Evolutionary conservation across 2,113 vertebrate species (phyloP).

Genomic region (Gambusia affinis): DNA sequence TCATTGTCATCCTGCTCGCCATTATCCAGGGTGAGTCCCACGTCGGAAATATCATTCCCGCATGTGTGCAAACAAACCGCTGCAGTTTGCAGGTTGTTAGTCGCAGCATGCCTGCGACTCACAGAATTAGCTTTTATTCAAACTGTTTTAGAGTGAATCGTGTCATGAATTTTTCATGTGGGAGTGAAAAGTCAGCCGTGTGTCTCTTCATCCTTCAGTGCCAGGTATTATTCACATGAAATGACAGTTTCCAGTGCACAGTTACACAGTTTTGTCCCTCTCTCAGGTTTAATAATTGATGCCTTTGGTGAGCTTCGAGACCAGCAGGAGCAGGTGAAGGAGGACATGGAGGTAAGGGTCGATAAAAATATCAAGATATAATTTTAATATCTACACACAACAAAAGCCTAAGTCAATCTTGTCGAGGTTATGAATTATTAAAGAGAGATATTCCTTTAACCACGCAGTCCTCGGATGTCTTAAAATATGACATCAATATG

Average conservation of each 20-base stretch:
- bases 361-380: background rate
- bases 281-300: conserved; percentile 75
- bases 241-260: background rate
- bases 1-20: conserved; percentile 95
- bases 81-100: background rate
- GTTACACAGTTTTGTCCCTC: background rate
- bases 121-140: background rate
- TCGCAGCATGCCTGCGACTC: background rate
- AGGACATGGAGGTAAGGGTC: conserved; percentile 74
- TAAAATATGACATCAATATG: background rate
- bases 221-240: conserved; percentile 2
- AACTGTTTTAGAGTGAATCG: background rate
- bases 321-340: conserved; percentile 78
- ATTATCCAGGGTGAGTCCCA: conserved; percentile 92
- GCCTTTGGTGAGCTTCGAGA: conserved; percentile 77
- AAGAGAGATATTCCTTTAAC: background rate
- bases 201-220: conserved; percentile 1
- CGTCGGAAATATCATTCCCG: background rate
- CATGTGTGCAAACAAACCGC: background rate
- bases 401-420: background rate
- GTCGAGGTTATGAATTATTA: background rate
- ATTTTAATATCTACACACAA: background rate
- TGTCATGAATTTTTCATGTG: conserved; percentile 29
- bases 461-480: no score
- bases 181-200: background rate